phyloP scores from a whole-genome alignment of 2,797 vertebrate species.

The Enteromius treurensis region DNA sequence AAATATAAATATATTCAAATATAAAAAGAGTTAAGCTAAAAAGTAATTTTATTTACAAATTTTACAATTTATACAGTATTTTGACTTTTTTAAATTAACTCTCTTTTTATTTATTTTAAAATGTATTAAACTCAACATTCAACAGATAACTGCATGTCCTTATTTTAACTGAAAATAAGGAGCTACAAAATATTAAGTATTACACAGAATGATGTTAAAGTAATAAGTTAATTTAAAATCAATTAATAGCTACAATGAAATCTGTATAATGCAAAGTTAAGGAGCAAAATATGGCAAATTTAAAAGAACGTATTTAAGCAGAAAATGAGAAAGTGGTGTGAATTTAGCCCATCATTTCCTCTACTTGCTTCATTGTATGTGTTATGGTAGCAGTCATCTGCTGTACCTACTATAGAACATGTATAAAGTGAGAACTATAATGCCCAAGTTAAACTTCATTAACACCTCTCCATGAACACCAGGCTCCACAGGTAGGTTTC shows the following conservation, averaged over 20 bases:
- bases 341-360: not conserved
- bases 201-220: not conserved
- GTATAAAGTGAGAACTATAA: not conserved
- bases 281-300: not conserved
- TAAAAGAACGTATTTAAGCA: not conserved
- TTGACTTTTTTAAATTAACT: too few relatives aligned
- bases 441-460: not conserved
- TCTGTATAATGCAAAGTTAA: conserved; percentile 7
- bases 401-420: not conserved
- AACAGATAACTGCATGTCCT: not conserved
- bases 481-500: not conserved
- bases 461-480: not conserved
- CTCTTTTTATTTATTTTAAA: too few relatives aligned
- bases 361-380: not conserved
- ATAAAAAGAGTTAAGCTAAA: not conserved
- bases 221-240: not conserved
- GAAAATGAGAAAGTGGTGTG: not conserved
- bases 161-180: not conserved
- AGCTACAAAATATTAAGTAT: not conserved
- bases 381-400: not conserved
- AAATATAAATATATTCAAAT: not conserved
- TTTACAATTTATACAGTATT: not conserved
- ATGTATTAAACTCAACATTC: not conserved
- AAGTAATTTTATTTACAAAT: not conserved
- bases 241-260: not conserved